Evolutionary conservation across 1,140 invertebrate species (phyloP).

Genomic region (Drosophila bifasciata): DNA sequence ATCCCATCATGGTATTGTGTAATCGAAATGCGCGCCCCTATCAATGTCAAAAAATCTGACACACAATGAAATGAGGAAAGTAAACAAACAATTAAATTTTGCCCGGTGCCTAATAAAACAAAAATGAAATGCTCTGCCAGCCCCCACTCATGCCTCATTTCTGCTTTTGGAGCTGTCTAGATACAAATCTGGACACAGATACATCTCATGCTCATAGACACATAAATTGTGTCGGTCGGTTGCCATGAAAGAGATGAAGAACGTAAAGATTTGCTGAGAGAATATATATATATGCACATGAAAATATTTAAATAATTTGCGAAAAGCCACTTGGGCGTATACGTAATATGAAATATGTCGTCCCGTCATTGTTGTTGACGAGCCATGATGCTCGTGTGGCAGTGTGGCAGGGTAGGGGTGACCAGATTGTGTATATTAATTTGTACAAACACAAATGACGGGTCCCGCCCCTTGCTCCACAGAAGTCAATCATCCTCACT

Average conservation of each 20-base stretch:
- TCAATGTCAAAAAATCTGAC: constrained; percentile 82
- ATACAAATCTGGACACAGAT: constrained; percentile 24
- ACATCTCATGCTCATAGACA: constrained; percentile 28
- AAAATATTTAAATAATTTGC: constrained; percentile 23
- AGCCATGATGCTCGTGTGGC: constrained; percentile 4
- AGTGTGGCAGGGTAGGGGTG: constrained; percentile 1
- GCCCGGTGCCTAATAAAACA: constrained; percentile 80
- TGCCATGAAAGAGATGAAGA: constrained; percentile 13
- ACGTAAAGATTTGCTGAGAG: constrained; percentile 33
- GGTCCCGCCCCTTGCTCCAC: too few species aligned
- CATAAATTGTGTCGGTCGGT: constrained; percentile 3
- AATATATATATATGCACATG: not conserved
- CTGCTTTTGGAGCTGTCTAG: constrained; percentile 25
- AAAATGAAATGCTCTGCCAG: constrained; percentile 62
- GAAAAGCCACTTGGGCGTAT: constrained; percentile 48
- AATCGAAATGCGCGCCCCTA: constrained; percentile 79
- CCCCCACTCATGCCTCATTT: constrained; percentile 16
- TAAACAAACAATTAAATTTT: constrained; percentile 83
- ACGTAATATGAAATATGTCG: constrained; percentile 58
- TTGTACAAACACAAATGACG: constrained; percentile 48
- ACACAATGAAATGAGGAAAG: constrained; percentile 76
- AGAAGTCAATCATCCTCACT: not conserved
- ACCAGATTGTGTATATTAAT: constrained; percentile 32
- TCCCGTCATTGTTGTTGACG: constrained; percentile 35
- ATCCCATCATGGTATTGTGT: constrained; percentile 47